phyloP scores from a whole-genome alignment of 64 coral and sea anemone species.

The Cladopsammia gracilis region DNA sequence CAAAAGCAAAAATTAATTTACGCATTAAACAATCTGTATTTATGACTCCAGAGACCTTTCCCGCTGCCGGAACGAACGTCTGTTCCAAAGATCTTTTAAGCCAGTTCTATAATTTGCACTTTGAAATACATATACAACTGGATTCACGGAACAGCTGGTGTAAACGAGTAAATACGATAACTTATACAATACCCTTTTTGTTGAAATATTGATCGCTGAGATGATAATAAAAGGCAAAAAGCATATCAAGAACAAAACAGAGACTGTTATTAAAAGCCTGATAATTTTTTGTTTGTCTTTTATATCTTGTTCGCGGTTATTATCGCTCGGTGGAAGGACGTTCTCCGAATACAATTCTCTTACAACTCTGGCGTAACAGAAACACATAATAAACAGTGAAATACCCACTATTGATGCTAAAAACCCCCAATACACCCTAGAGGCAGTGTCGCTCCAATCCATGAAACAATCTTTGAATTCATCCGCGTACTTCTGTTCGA shows the following conservation, averaged over 20 bases:
- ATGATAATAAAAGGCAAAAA: constrained; percentile 45
- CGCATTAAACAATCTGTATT: not conserved
- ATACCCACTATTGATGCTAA: not conserved
- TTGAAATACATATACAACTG: constrained; percentile 70
- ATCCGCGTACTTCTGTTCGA: constrained; percentile 21
- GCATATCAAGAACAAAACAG: constrained; percentile 45
- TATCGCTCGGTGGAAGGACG: constrained; percentile 11
- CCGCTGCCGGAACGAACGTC: not conserved
- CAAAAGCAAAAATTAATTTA: not conserved
- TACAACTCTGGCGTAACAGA: constrained; percentile 56
- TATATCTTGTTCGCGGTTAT: not conserved
- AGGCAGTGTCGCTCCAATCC: constrained; percentile 16
- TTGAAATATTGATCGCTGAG: constrained; percentile 15
- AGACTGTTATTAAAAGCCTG: constrained; percentile 63
- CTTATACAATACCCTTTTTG: constrained; percentile 14
- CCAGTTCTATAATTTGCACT: constrained; percentile 73
- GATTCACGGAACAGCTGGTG: constrained; percentile 45
- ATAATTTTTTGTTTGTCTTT: constrained; percentile 66
- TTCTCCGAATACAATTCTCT: constrained; percentile 62
- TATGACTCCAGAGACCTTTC: constrained; percentile 33
- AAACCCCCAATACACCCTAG: constrained; percentile 16
- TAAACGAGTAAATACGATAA: constrained; percentile 51
- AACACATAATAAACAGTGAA: not conserved
- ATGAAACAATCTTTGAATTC: constrained; percentile 20
- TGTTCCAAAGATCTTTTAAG: constrained; percentile 39